phyloP scores from a whole-genome alignment of 2,113 vertebrate species.

The Microcebus murinus region DNA sequence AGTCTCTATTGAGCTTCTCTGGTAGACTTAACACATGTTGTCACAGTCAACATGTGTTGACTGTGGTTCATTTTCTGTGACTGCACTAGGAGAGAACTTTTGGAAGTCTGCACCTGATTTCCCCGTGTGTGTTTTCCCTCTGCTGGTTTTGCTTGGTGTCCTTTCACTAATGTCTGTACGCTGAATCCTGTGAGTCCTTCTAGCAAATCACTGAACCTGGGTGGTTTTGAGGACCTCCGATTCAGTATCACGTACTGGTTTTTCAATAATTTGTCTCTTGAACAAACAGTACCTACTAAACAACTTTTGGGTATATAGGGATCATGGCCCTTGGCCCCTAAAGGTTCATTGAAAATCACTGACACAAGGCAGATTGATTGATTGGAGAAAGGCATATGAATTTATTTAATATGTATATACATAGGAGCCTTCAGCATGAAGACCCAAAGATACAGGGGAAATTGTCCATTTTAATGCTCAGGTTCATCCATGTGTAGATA shows the following conservation, averaged over 20 bases:
- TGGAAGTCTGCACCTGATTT: neutral
- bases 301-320: neutral
- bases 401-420: too few species aligned
- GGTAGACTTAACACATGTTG: neutral
- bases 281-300: neutral
- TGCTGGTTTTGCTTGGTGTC: neutral
- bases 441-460: too few species aligned
- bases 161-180: neutral
- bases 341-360: too few species aligned
- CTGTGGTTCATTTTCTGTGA: neutral
- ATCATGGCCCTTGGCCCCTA: too few species aligned
- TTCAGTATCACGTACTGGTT: neutral
- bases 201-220: neutral
- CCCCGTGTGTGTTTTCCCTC: neutral
- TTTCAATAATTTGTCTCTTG: neutral
- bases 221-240: neutral
- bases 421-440: too few species aligned
- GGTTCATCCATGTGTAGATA: too few species aligned
- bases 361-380: too few species aligned
- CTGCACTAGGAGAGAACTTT: neutral
- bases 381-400: too few species aligned
- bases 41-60: neutral
- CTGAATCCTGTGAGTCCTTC: neutral
- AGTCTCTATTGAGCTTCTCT: neutral
- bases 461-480: too few species aligned